phyloP scores from a whole-genome alignment of 2,888 invertebrate genomes.

The Eledone cirrhosa region DNA sequence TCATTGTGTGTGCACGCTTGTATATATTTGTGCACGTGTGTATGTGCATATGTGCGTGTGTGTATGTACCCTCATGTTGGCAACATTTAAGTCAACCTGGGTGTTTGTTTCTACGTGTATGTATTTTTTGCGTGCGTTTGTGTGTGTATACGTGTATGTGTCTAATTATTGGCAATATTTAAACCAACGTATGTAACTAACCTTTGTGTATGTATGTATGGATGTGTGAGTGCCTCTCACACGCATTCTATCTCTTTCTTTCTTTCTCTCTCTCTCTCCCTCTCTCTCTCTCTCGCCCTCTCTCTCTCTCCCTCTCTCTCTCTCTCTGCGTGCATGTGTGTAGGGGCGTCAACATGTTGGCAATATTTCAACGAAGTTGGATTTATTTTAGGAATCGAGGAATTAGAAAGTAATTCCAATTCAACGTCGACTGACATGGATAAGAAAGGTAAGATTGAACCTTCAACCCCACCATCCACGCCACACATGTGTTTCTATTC shows the following conservation, averaged over 20 bases:
- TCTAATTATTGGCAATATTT: not conserved
- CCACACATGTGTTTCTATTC: no score
- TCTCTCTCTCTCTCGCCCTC: slow-evolving; percentile 16
- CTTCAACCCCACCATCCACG: no score
- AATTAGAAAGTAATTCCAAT: not conserved
- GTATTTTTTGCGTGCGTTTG: no score
- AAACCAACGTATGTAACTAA: no score
- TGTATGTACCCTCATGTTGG: no score
- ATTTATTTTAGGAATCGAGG: slow-evolving; percentile 21
- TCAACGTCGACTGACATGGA: slow-evolving; percentile 21
- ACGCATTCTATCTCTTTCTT: not conserved
- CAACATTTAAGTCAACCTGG: no score
- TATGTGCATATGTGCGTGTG: no score
- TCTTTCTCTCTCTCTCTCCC: not conserved
- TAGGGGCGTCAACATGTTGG: not conserved
- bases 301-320: not conserved
- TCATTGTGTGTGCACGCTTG: no score
- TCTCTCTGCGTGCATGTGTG: not conserved
- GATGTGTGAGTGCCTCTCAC: not conserved
- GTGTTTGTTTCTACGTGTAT: no score
- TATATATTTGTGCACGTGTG: no score
- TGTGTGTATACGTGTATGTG: not conserved
- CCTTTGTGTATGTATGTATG: no score
- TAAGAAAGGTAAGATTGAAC: slow-evolving; percentile 15
- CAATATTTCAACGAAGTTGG: not conserved